phyloP scores from a whole-genome alignment of 2,888 invertebrate species.

The Lathronympha strigana region DNA sequence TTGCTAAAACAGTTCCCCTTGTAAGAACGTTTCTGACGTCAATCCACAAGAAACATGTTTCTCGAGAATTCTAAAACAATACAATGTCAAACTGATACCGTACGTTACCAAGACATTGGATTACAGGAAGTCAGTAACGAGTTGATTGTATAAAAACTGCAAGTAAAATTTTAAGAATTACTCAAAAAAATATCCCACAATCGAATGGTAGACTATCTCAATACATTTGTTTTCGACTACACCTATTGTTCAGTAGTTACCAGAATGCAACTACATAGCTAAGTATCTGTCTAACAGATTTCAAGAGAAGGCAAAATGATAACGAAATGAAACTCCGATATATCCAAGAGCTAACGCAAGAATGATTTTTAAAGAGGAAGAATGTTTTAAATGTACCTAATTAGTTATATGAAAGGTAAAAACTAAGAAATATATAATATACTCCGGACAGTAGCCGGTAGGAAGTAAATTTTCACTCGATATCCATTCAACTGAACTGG shows the following conservation, averaged over 20 bases:
- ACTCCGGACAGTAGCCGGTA: background rate
- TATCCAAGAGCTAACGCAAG: no score
- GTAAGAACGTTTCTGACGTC: background rate
- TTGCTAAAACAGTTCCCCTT: background rate
- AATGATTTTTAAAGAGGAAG: no score
- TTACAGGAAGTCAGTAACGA: background rate
- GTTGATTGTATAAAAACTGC: background rate
- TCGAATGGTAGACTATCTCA: no score
- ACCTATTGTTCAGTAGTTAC: no score
- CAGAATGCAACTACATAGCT: no score
- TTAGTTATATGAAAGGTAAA: background rate
- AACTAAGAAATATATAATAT: background rate
- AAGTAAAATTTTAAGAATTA: no score
- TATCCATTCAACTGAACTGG: constrained; percentile 12
- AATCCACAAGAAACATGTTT: background rate
- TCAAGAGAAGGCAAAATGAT: no score
- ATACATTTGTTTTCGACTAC: no score
- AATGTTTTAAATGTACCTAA: no score
- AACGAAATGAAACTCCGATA: no score
- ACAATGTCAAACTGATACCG: constrained; percentile 5
- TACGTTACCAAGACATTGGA: background rate
- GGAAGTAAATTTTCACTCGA: constrained; percentile 5
- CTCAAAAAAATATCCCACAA: no score
- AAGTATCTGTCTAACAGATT: no score
- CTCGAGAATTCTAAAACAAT: constrained; percentile 4